Base-by-base conservation (phyloP, 2,797 vertebrate genomes). In the Geotrypetes seraphini region DNA sequence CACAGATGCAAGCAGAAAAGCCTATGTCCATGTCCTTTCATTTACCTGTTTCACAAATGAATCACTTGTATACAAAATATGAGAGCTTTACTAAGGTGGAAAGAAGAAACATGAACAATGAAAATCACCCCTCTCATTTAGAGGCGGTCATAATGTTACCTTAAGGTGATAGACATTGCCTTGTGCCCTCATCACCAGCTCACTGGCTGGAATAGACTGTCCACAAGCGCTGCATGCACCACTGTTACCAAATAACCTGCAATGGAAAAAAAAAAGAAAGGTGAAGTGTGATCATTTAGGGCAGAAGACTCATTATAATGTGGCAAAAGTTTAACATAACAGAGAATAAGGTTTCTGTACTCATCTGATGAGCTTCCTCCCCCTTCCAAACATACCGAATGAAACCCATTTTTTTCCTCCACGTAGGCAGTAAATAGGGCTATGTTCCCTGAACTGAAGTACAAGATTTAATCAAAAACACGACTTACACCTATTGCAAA, bases 141-240 rank as follows among this genome's bases (percentile, higher is more conserved):
- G 33, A 22, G 22, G 12, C 7, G 12, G 4, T n/a, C 12, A 11
- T 0, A 4, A 26, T 13, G 57, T 79, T 87, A 99, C 95, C 92
- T 99, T 99, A 75, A 99, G 92, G 84, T 99, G 95, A 83, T 96
- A 99, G 63, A 99, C 95, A 19, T 96, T 97, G 73, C 94, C 94
- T 73, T 99, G 95, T 26, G 93, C 92, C 73, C 92, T 88, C 95
- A 99, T 97, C 79, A 97, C 95, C 66, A 99, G 84, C 68, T 97
- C 94, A 3, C 94, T 97, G 53, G 95, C 92, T 60, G 94, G 95
- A 61, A 99, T 97, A 29, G 95, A 96, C 84, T 97, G 94, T 75
- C 92, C 92, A 31, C 94, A 99, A 29, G 95, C 95, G 13, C 91
- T 99, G 88, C 93, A 99, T 33, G 94, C 93, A 25, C 95, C 95